Percentiles rank a stretch among this genome's conserved stretches.
Evolutionary conservation across 2,113 vertebrate genomes (phyloP).

Genomic region (Pseudonaja textilis): DNA sequence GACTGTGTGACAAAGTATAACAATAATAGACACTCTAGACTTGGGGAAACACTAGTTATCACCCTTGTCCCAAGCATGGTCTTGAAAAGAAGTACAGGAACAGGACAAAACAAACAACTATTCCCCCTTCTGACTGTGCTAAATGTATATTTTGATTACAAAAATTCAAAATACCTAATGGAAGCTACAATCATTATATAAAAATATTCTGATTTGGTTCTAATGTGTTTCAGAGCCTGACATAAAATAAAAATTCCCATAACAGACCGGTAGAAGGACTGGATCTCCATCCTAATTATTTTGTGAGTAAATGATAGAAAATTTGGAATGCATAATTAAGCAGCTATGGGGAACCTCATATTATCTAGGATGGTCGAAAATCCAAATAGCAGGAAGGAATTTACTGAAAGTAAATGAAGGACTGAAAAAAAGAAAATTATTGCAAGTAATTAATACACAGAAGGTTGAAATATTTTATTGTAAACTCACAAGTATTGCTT

Average conservation of each 20-base stretch:
- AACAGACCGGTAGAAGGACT: background rate
- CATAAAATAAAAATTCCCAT: background rate
- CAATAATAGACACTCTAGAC: background rate
- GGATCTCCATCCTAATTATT: background rate
- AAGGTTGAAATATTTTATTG: background rate
- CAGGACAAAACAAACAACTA: background rate
- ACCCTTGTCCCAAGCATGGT: background rate
- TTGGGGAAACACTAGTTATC: background rate
- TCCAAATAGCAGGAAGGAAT: background rate
- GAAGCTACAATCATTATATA: background rate
- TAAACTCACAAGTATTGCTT: background rate
- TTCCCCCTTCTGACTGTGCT: background rate
- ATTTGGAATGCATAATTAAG: background rate
- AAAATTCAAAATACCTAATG: background rate
- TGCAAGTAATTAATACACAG: background rate
- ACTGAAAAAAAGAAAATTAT: background rate
- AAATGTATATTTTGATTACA: background rate
- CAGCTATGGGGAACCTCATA: background rate
- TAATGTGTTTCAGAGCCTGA: background rate
- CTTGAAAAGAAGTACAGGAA: background rate
- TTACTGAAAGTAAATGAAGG: background rate
- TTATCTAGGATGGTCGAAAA: background rate
- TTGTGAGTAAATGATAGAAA: background rate
- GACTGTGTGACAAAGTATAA: background rate
- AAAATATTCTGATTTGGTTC: background rate